Conservation (phyloP, 2,888 invertebrate genomes). For the Lamellibrachia columna region DNA sequence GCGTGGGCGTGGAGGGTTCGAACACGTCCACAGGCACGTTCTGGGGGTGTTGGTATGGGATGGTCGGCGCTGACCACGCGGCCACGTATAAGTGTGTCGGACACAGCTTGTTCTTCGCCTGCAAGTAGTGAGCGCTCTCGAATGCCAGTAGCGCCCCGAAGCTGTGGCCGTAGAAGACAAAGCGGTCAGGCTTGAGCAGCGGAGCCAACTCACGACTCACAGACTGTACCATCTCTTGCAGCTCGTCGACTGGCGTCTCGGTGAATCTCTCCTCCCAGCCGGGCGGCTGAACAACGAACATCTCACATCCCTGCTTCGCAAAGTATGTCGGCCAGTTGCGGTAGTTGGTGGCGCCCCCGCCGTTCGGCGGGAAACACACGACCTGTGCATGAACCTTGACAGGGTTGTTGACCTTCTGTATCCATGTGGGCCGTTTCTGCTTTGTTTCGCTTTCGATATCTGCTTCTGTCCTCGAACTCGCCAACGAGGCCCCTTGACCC, state of each 20-base stretch:
- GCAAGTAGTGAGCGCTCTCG: neutral
- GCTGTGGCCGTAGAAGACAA: constrained; percentile 16
- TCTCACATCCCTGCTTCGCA: neutral
- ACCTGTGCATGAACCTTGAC: neutral
- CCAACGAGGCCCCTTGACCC: neutral
- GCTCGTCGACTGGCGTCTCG: neutral
- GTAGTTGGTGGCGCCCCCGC: neutral
- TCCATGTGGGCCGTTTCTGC: neutral
- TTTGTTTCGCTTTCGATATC: neutral
- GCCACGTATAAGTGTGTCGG: neutral
- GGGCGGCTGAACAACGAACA: neutral
- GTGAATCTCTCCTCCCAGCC: neutral
- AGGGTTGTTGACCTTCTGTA: neutral
- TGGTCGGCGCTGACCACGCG: neutral
- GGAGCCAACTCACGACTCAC: neutral
- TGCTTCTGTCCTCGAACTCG: neutral
- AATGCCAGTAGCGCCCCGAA: neutral
- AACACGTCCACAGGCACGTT: neutral
- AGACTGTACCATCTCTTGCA: neutral
- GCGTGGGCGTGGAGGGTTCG: neutral
- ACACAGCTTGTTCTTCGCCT: neutral
- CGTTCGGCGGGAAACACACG: neutral
- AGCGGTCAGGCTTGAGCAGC: neutral
- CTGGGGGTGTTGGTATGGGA: neutral
- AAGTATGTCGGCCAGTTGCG: neutral